Conservation (phyloP, 2,797 vertebrate genomes). For the Enteromius unitaeniatus region DNA sequence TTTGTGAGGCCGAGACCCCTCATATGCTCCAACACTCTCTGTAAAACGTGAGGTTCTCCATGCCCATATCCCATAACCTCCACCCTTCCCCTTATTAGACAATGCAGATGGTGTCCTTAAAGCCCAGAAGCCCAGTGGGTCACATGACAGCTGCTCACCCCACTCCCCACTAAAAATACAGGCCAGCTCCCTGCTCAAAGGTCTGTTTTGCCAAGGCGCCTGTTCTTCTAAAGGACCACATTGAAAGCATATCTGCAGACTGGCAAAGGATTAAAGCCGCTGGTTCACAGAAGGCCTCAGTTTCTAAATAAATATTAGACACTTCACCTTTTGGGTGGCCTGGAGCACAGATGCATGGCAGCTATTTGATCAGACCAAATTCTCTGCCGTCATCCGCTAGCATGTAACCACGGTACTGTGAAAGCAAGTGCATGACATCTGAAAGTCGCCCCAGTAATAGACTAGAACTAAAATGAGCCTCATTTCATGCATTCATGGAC, state of each 20-base stretch:
- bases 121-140: conserved; percentile 76
- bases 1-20: conserved; percentile 16
- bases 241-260: conserved; percentile 76
- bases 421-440: conserved; percentile 71
- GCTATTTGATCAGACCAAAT: conserved; percentile 65
- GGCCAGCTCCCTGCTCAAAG: conserved; percentile 58
- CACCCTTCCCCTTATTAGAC: conserved; percentile 71
- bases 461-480: conserved; percentile 41
- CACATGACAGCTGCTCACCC: conserved; percentile 76
- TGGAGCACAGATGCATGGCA: conserved; percentile 65
- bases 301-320: conserved; percentile 79
- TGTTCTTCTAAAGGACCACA: conserved; percentile 75
- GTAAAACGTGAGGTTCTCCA: conserved; percentile 7
- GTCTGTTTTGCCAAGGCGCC: conserved; percentile 77
- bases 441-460: conserved; percentile 52
- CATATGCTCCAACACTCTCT: conserved; percentile 29
- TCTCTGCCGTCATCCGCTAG: conserved; percentile 45
- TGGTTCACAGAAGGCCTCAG: conserved; percentile 70
- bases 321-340: conserved; percentile 76
- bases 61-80: conserved; percentile 56
- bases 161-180: conserved; percentile 77
- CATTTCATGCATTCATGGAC: conserved; percentile 45
- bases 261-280: conserved; percentile 76
- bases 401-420: conserved; percentile 46
- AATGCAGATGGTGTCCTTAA: conserved; percentile 76